phyloP scores from a whole-genome alignment of 2,888 invertebrate genomes.

The Catocala nupta region DNA sequence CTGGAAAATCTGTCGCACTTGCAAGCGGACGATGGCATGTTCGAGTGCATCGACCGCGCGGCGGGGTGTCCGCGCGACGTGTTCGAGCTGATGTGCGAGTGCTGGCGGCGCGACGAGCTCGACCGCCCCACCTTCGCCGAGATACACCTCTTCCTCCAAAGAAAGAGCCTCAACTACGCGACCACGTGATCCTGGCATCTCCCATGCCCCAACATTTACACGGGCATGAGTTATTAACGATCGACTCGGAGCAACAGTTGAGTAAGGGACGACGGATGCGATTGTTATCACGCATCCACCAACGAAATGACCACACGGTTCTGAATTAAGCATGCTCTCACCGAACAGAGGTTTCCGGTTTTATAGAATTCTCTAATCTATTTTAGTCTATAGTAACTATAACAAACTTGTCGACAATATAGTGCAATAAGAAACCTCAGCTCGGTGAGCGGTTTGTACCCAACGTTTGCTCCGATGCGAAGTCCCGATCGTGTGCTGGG shows the following conservation, averaged over 20 bases:
- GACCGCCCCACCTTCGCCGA: conserved; percentile 93
- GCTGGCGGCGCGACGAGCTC: conserved; percentile 93
- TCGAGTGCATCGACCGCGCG: conserved; percentile 89
- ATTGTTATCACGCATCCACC: conserved; percentile 17
- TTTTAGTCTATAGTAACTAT: conserved; percentile 44
- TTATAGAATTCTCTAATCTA: conserved; percentile 37
- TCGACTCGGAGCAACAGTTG: conserved; percentile 51
- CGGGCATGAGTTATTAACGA: conserved; percentile 54
- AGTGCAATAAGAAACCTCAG: conserved; percentile 33
- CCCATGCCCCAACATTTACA: conserved; percentile 44
- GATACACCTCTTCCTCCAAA: conserved; percentile 93
- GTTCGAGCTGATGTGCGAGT: conserved; percentile 94
- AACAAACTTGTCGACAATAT: conserved; percentile 43
- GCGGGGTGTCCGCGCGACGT: conserved; percentile 92
- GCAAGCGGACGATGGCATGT: conserved; percentile 88
- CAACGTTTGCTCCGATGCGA: conserved; percentile 26
- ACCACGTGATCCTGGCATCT: conserved; percentile 68
- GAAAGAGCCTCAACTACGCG: conserved; percentile 68
- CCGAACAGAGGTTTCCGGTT: conserved; percentile 26
- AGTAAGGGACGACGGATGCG: conserved; percentile 17
- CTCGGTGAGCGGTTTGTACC: conserved; percentile 15
- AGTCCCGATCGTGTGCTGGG: conserved; percentile 4
- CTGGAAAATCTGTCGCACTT: conserved; percentile 93
- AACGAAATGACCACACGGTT: conserved; percentile 52
- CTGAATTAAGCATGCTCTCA: conserved; percentile 24